Evolutionary conservation across 2,797 vertebrate species (phyloP).

Genomic region (Aythya fuligula): DNA sequence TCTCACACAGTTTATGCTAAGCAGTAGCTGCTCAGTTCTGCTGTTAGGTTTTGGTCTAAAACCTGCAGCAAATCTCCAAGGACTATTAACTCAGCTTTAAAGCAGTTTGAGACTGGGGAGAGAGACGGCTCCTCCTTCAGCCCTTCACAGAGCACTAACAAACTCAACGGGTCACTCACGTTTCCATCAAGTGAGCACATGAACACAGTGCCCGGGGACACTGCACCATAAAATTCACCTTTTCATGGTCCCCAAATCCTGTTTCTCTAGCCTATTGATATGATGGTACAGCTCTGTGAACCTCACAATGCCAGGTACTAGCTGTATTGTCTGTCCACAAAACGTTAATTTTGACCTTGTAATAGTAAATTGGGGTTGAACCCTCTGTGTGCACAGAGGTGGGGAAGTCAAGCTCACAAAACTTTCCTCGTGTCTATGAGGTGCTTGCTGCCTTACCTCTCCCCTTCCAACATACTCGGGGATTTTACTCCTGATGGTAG

Average conservation of each 20-base stretch:
- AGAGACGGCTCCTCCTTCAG: background rate
- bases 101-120: background rate
- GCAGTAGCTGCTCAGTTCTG: background rate
- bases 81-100: background rate
- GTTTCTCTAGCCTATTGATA: background rate
- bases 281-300: background rate
- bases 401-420: background rate
- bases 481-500: background rate
- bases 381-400: background rate
- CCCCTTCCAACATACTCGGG: background rate
- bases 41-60: background rate
- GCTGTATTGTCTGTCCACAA: background rate
- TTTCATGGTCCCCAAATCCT: background rate
- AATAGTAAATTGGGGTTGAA: background rate
- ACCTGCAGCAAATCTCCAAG: background rate
- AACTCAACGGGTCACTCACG: fast-evolving
- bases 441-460: background rate
- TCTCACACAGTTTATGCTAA: background rate
- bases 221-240: background rate
- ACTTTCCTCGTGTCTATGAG: background rate
- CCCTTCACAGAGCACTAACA: background rate
- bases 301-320: background rate
- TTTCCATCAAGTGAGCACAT: background rate
- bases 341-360: fast-evolving
- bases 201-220: too few species aligned